Conservation (phyloP, 2,113 vertebrate species). For the Ctenodactylus gundi region DNA sequence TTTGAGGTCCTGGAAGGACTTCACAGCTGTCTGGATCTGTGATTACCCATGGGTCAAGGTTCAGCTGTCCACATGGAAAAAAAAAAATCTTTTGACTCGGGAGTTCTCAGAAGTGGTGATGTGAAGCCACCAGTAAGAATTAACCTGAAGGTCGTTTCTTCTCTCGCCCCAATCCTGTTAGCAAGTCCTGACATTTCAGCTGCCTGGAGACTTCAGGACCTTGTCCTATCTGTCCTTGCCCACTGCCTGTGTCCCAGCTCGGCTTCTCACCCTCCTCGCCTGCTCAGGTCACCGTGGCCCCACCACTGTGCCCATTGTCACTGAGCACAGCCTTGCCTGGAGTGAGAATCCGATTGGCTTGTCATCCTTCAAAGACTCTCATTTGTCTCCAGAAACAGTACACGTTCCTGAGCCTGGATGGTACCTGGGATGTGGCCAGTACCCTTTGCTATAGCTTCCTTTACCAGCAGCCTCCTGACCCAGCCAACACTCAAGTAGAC, state of each 20-base stretch:
- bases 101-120: neutral
- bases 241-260: neutral
- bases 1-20: slow-evolving; percentile 4
- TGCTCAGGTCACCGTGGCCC: neutral
- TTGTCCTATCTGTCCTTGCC: neutral
- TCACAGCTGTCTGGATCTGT: neutral
- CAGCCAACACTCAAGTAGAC: neutral
- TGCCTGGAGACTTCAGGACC: neutral
- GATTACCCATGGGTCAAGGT: neutral
- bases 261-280: neutral
- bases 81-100: neutral
- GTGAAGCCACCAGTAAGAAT: neutral
- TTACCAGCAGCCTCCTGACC: neutral
- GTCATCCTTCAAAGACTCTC: neutral
- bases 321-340: neutral
- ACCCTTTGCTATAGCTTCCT: neutral
- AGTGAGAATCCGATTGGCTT: neutral
- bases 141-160: neutral
- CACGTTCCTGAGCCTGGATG: neutral
- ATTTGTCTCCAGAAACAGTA: neutral
- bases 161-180: neutral
- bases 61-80: neutral
- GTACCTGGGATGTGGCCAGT: neutral
- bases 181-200: neutral
- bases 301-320: neutral